These are phyloP conservation scores for Halcyon malimbica DNA, from an alignment of 2,113 vertebrate genomes.

Conservation along the genomic window DNA sequence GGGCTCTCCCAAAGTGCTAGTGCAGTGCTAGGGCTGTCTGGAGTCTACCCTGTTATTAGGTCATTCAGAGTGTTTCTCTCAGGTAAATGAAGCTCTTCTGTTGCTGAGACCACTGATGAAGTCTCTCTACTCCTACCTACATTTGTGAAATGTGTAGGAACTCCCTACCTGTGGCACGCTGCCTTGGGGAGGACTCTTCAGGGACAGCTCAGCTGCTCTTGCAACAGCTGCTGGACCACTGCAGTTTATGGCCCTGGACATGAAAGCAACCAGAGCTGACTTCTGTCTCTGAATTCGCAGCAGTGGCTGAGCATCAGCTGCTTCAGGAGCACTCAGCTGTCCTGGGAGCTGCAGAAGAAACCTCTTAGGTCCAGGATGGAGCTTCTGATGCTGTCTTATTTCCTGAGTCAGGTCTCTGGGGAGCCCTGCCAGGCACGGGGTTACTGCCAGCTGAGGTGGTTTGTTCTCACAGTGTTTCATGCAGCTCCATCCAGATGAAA, in stretches of 20 bases:
- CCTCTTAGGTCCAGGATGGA: not conserved
- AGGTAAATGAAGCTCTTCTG: not conserved
- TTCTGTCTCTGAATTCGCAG: not conserved
- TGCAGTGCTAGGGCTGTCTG: not conserved
- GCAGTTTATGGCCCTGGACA: too few species aligned
- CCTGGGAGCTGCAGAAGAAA: not conserved
- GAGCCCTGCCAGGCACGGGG: not conserved
- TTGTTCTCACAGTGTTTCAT: not conserved
- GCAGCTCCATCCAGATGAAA: not conserved
- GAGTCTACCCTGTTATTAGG: not conserved
- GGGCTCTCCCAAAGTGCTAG: not conserved
- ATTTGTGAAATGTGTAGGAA: not conserved
- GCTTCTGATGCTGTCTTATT: not conserved
- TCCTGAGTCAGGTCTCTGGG: not conserved
- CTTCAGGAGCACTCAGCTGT: not conserved
- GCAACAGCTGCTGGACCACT: too few species aligned
- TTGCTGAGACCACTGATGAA: not conserved
- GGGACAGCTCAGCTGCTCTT: too few species aligned
- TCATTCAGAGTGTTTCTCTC: not conserved
- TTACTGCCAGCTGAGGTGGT: not conserved
- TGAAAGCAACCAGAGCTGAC: not conserved
- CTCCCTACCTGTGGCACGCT: not conserved
- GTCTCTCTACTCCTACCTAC: not conserved
- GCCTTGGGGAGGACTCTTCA: too few species aligned
- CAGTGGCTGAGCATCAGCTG: too few species aligned